Evolutionary conservation across 2,888 invertebrate species (phyloP).

Genomic region (Oasisia sp.): DNA sequence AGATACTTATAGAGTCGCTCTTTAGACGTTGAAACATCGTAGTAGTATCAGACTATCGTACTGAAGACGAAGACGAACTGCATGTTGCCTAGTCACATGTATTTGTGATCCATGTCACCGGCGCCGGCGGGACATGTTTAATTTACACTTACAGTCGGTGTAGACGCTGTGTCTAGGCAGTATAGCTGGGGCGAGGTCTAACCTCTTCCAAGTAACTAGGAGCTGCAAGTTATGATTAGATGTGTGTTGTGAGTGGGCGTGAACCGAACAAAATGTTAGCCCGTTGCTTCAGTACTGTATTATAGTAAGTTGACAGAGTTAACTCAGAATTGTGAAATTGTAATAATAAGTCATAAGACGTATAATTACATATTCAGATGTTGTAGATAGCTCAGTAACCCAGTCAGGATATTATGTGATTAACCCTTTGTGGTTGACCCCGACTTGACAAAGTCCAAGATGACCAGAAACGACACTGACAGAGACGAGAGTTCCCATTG

Average conservation of each 20-base stretch:
- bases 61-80: too few relatives aligned
- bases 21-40: background rate
- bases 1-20: background rate
- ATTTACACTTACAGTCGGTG: too few relatives aligned
- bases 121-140: too few relatives aligned
- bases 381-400: background rate
- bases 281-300: background rate
- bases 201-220: background rate
- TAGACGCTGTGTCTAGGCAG: too few relatives aligned
- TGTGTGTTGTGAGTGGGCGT: background rate
- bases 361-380: too few relatives aligned
- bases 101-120: too few relatives aligned
- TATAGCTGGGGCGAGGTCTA: background rate
- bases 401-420: background rate
- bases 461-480: background rate
- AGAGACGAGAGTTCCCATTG: background rate
- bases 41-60: background rate
- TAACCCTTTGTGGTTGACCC: background rate
- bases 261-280: background rate
- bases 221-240: background rate
- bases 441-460: background rate
- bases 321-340: too few relatives aligned
- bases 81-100: too few relatives aligned
- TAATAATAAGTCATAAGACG: too few relatives aligned
- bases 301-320: background rate